Conservation (phyloP, 1,140 invertebrate genomes). For the Drosophila leontia region DNA sequence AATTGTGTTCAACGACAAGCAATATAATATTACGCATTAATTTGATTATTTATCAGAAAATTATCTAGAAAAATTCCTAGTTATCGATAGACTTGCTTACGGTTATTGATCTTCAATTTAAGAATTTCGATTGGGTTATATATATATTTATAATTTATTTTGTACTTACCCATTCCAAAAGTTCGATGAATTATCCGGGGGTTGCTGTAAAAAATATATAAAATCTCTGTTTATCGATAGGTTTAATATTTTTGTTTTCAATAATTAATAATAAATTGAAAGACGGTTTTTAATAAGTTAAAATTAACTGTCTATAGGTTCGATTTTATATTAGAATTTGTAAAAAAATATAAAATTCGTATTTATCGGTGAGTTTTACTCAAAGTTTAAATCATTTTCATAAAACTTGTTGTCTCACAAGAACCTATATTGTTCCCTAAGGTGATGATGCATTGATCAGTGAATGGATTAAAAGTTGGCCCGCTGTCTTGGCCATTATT, state of each 20-base stretch:
- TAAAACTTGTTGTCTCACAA: too few relatives aligned
- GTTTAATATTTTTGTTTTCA: not conserved
- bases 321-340: too few relatives aligned
- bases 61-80: too few relatives aligned
- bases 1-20: too few relatives aligned
- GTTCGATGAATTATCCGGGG: not conserved
- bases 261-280: too few relatives aligned
- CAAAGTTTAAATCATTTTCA: not conserved
- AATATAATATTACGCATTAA: too few relatives aligned
- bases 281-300: too few relatives aligned
- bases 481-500: conserved; percentile 37
- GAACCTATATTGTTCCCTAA: not conserved
- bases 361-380: not conserved
- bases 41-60: too few relatives aligned
- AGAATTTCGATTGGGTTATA: too few relatives aligned
- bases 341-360: not conserved
- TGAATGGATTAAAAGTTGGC: not conserved
- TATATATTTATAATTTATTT: not conserved
- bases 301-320: too few relatives aligned
- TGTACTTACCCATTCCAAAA: not conserved
- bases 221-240: not conserved
- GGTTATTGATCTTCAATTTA: too few relatives aligned
- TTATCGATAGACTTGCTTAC: too few relatives aligned
- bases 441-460: not conserved
- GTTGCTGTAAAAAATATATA: not conserved